Conservation (phyloP, 30 jellyfish, hydroid and myxozoan species). For the Hydra vulgaris region DNA sequence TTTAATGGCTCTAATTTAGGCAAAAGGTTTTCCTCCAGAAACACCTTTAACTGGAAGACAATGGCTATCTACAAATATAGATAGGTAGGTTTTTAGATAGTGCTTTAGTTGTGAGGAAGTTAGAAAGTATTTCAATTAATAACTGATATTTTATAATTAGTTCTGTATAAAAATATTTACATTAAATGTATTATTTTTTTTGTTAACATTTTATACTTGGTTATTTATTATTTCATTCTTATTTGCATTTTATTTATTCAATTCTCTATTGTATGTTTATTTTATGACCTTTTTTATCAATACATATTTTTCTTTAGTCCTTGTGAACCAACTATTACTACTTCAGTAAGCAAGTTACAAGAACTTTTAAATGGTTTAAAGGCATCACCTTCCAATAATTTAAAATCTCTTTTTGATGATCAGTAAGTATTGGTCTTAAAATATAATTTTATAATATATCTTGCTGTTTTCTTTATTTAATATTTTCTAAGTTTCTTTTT, state of each 20-base stretch:
- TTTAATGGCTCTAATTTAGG: conserved; percentile 20
- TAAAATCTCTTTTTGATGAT: conserved; percentile 38
- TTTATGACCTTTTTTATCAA: neutral
- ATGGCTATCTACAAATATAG: conserved; percentile 48
- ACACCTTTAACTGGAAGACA: conserved; percentile 87
- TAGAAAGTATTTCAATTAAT: no score
- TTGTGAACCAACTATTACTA: conserved; percentile 15
- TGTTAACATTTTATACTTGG: no score
- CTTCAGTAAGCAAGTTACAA: conserved; percentile 63
- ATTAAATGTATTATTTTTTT: no score
- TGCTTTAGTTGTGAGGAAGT: neutral
- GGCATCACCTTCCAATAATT: conserved; percentile 61
- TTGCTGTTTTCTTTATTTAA: neutral
- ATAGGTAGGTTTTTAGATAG: conserved; percentile 34
- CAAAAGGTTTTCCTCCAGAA: conserved; percentile 47
- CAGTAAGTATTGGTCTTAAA: conserved; percentile 13
- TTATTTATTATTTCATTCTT: no score
- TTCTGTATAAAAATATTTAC: no score
- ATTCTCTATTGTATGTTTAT: neutral
- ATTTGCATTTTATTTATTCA: neutral
- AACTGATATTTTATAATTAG: no score
- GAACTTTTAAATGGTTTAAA: conserved; percentile 61
- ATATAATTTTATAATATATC: neutral
- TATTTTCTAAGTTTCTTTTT: no score
- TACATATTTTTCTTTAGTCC: conserved; percentile 5